These are phyloP conservation scores for Picathartes gymnocephalus DNA, from an alignment of 2,113 vertebrate genomes.

Conservation along the genomic window DNA sequence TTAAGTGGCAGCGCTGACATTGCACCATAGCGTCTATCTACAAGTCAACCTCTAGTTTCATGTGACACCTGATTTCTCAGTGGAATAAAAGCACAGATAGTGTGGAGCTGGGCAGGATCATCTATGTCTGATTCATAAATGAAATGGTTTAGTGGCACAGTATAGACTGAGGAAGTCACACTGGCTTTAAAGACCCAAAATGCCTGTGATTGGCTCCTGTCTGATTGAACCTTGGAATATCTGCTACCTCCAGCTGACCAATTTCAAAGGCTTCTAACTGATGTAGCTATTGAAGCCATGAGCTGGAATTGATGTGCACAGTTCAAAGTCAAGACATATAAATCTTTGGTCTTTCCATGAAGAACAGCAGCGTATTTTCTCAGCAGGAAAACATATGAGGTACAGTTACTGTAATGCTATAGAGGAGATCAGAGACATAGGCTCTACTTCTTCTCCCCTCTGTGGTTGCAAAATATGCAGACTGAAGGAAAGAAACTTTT, in stretches of 20 bases:
- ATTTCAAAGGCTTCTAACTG: conserved; percentile 12
- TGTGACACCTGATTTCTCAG: background rate
- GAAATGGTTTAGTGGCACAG: background rate
- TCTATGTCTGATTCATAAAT: background rate
- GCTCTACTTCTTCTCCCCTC: background rate
- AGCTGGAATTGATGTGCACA: background rate
- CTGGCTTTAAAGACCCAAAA: background rate
- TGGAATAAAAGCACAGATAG: background rate
- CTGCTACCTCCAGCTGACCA: conserved; percentile 27
- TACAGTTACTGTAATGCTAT: background rate
- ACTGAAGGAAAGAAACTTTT: background rate
- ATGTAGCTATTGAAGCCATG: conserved; percentile 1
- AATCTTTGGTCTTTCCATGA: conserved; percentile 30
- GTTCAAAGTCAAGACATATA: conserved; percentile 23
- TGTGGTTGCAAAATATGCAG: background rate
- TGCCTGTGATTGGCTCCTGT: background rate
- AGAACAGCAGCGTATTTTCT: conserved; percentile 29
- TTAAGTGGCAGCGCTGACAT: background rate
- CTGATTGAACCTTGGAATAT: conserved; percentile 35
- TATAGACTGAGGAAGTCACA: background rate
- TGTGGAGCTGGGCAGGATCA: background rate
- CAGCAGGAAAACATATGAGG: background rate
- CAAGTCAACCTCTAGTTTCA: background rate
- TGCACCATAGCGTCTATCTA: background rate
- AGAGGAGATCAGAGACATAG: background rate